A percentile compares a stretch with the other conserved stretches of the same genome.
Evolutionary conservation across 2,888 invertebrate species (phyloP).

Genomic region (Hypolimnas misippus): DNA sequence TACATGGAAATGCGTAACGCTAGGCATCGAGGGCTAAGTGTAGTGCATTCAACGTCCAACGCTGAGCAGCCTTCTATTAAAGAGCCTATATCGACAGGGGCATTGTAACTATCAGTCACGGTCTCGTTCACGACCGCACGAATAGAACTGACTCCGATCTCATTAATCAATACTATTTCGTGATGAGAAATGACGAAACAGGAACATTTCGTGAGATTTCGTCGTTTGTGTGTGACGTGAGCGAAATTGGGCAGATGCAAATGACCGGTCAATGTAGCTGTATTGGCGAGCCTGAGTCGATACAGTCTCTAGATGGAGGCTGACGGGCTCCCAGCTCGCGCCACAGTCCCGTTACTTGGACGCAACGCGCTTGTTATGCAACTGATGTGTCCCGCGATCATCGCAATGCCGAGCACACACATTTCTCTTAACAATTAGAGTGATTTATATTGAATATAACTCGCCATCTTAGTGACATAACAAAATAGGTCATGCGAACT

Average conservation of each 20-base stretch:
- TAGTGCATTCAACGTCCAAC: slow-evolving; percentile 34
- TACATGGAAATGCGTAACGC: slow-evolving; percentile 50
- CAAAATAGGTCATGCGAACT: not conserved
- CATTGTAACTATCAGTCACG: slow-evolving; percentile 71
- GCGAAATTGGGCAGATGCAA: slow-evolving; percentile 58
- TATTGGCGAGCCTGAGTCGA: slow-evolving; percentile 52
- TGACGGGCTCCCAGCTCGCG: slow-evolving; percentile 52
- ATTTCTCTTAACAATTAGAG: slow-evolving; percentile 27
- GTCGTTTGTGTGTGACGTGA: slow-evolving; percentile 47
- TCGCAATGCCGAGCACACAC: slow-evolving; percentile 31
- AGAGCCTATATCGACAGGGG: slow-evolving; percentile 50
- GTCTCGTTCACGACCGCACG: slow-evolving; percentile 61
- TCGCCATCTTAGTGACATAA: slow-evolving; percentile 10
- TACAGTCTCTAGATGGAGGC: slow-evolving; percentile 46
- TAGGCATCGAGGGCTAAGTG: slow-evolving; percentile 32
- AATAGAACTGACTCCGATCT: slow-evolving; percentile 43
- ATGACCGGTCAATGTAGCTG: slow-evolving; percentile 57
- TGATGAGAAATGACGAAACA: slow-evolving; percentile 65
- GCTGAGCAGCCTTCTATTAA: slow-evolving; percentile 37
- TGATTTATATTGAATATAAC: slow-evolving; percentile 20
- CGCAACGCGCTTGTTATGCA: slow-evolving; percentile 75
- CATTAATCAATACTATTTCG: slow-evolving; percentile 53
- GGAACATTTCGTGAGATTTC: slow-evolving; percentile 60
- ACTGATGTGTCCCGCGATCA: slow-evolving; percentile 64
- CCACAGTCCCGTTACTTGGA: slow-evolving; percentile 75